Conservation (phyloP, 2,888 invertebrate genomes). For the Heliothis peltigera region DNA sequence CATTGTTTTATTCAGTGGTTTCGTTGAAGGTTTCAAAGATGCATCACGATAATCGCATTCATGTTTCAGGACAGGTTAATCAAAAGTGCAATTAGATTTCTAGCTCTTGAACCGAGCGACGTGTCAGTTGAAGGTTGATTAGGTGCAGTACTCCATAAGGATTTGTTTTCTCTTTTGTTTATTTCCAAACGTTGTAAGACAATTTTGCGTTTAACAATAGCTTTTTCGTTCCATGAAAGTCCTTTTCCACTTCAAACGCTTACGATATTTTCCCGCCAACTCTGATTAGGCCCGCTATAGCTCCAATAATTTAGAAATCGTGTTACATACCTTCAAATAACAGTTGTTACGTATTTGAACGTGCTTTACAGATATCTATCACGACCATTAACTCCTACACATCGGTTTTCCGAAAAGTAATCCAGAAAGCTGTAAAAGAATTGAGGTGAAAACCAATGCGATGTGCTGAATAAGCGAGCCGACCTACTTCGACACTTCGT, state of each 20-base stretch:
- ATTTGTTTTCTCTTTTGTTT: not conserved
- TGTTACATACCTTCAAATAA: conserved; percentile 2
- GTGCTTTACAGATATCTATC: conserved; percentile 33
- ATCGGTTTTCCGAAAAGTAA: conserved; percentile 58
- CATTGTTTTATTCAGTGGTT: too few species aligned
- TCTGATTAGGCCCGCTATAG: not conserved
- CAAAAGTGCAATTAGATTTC: conserved; percentile 49
- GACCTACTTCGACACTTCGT: conserved; percentile 81
- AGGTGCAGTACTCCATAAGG: not conserved
- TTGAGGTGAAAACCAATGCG: conserved; percentile 67
- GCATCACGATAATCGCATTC: conserved; percentile 33
- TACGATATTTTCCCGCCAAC: not conserved
- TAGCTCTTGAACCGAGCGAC: conserved; percentile 29
- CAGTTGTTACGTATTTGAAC: conserved; percentile 24
- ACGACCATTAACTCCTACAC: conserved; percentile 55
- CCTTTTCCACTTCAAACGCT: not conserved
- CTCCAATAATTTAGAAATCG: conserved; percentile 1
- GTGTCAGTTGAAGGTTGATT: conserved; percentile 25
- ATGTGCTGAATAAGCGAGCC: conserved; percentile 68
- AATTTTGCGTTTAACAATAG: too few species aligned
- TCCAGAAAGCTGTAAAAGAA: conserved; percentile 63
- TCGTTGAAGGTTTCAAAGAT: conserved; percentile 12
- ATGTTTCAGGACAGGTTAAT: conserved; percentile 45
- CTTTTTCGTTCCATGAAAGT: too few species aligned
- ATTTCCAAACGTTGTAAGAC: not conserved